These are phyloP conservation scores for Cotesia congregata DNA, from an alignment of 2,888 invertebrate species.

Conservation along the genomic window DNA sequence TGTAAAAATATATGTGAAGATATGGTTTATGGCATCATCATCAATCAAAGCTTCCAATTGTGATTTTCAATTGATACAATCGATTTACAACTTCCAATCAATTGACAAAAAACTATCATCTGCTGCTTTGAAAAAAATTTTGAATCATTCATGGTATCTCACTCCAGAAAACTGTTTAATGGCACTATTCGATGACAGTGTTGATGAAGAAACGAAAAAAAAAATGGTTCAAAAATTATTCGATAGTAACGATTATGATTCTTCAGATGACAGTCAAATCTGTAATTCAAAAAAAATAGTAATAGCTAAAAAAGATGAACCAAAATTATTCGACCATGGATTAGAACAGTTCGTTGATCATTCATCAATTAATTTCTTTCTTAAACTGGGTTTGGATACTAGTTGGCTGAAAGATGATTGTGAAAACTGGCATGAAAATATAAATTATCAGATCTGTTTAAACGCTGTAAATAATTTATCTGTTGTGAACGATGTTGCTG, in stretches of 20 bases:
- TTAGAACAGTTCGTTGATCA: conserved; percentile 26
- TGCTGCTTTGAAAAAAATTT: conserved; percentile 20
- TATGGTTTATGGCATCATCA: conserved; percentile 26
- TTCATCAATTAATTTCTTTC: conserved; percentile 18
- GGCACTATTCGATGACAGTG: conserved; percentile 28
- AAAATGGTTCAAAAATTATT: conserved; percentile 14
- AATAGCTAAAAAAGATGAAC: conserved; percentile 12
- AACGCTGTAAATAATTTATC: conserved; percentile 22
- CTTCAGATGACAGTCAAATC: conserved; percentile 14
- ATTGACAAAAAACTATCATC: conserved; percentile 11
- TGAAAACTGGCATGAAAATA: conserved; percentile 6
- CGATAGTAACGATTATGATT: conserved; percentile 13
- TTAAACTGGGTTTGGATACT: conserved; percentile 18
- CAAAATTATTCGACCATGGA: conserved; percentile 20
- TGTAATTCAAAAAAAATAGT: not conserved
- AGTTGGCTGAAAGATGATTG: conserved; percentile 19
- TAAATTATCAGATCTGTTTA: conserved; percentile 23
- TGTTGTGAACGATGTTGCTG: conserved; percentile 48
- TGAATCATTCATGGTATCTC: conserved; percentile 22
- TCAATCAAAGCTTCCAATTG: conserved; percentile 13
- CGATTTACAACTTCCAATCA: conserved; percentile 20
- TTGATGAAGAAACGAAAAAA: conserved; percentile 13
- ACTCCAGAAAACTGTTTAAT: conserved; percentile 27
- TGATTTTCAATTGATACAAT: conserved; percentile 26
- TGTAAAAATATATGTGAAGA: conserved; percentile 23